phyloP scores from a whole-genome alignment of 2,113 vertebrate genomes.

The Sporophila hypoxantha region DNA sequence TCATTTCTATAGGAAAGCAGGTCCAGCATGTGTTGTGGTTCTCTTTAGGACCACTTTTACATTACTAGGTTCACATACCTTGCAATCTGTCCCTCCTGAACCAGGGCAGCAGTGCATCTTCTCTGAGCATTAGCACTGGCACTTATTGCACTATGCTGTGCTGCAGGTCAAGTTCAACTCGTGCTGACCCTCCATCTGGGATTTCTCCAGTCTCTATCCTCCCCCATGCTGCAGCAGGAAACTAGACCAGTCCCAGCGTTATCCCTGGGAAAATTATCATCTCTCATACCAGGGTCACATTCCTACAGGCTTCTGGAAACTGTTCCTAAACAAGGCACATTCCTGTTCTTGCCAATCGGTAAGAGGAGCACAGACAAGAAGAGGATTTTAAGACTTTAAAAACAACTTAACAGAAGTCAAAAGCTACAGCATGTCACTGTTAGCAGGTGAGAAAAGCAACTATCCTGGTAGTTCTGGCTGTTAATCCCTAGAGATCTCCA shows the following conservation, averaged over 20 bases:
- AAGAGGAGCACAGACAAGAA: not conserved
- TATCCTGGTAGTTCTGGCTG: not conserved
- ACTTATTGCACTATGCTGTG: fast-evolving
- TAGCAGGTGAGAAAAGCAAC: not conserved
- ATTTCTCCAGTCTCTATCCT: not conserved
- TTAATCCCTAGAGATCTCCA: not conserved
- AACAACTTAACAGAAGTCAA: not conserved
- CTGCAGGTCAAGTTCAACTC: not conserved
- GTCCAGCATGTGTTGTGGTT: fast-evolving
- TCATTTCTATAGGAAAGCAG: not conserved
- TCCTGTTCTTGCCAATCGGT: not conserved
- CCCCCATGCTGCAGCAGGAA: not conserved
- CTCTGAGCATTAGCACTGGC: not conserved
- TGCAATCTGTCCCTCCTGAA: not conserved
- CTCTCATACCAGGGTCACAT: slow-evolving; percentile 42
- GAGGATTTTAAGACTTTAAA: not conserved
- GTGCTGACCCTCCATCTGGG: not conserved
- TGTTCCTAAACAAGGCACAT: slow-evolving; percentile 42
- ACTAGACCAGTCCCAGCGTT: not conserved
- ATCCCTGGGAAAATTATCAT: slow-evolving; percentile 33
- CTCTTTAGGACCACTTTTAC: not conserved
- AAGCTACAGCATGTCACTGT: not conserved
- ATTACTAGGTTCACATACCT: not conserved
- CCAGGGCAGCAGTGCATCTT: not conserved
- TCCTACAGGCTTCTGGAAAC: slow-evolving; percentile 20